Evolutionary conservation across 2,888 invertebrate species (phyloP), one percentile per base, ranked within the genome.

Genomic region (Venustoraphidia nigricollis): DNA sequence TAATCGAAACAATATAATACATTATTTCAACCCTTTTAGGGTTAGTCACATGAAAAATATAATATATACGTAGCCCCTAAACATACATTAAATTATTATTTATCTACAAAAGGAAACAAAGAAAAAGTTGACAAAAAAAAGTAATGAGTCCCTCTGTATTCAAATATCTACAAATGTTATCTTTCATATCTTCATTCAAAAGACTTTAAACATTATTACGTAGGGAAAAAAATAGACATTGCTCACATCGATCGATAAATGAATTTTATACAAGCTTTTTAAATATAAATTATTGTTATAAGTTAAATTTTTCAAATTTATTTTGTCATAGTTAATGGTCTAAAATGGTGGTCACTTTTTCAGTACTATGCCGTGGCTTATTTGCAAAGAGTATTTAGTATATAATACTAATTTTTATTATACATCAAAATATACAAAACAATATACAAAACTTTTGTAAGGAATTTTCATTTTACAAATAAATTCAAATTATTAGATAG

Each of bases 21-120:
- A 45, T 43, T 49, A 49, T 51, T 54, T 52, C 52, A 52, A 54
- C 53, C 54, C 54, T 55, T 55, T 54, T 54, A 55, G 47, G 47
- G 38, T 46, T 43, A 35, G 27, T 50, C 45, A 50, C 44, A 46
- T 47, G 44, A 48, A 51, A 48, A 46, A 48, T 48, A 48, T 47
- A 41, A 10, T 41, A 44, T 52, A 52, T 54, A 54, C 41, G 50
- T 49, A 36, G 48, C 50, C 48, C 17, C 47, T 49, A 50, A 51
- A 51, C 49, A 52, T 38, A 35, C 43, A 51, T 50, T 45, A 52
- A 51, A 48, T 42, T 54, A 43, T 47, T 47, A 42, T 37, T 38
- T 67, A 68, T 67, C 67, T 68, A 68, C 67, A 67, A 64, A 47
- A 47, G 41, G 36, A 41, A 46, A 40, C 17, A 41, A 41, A 38